Conservation (phyloP, 2,113 vertebrate genomes). For the Pogonocichla stellata region DNA sequence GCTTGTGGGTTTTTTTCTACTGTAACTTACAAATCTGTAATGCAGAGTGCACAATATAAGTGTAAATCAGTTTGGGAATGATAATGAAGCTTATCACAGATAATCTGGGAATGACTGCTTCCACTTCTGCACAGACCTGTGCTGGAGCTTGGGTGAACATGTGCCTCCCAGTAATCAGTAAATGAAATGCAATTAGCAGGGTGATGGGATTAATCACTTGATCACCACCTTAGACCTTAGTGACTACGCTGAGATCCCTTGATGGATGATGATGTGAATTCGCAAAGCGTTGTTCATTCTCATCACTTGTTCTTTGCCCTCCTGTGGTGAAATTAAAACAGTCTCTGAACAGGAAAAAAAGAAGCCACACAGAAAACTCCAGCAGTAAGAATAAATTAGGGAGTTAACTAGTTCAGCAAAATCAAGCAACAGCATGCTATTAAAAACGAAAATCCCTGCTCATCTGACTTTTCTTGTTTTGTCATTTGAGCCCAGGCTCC, state of each 20-base stretch:
- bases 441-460: not conserved
- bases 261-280: conserved; percentile 57
- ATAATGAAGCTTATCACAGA: conserved; percentile 46
- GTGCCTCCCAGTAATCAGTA: conserved; percentile 53
- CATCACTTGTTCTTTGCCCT: conserved; percentile 61
- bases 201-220: conserved; percentile 58
- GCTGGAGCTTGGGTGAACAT: not conserved
- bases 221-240: conserved; percentile 51
- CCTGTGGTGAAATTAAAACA: conserved; percentile 56
- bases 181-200: conserved; percentile 63
- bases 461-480: not conserved
- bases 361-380: not conserved
- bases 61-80: conserved; percentile 23
- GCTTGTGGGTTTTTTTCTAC: not conserved
- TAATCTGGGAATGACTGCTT: conserved; percentile 17
- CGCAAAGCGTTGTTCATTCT: conserved; percentile 12
- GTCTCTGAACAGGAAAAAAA: not conserved
- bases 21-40: not conserved
- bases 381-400: conserved; percentile 46
- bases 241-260: conserved; percentile 34
- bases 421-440: not conserved
- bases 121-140: conserved; percentile 1
- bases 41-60: not conserved
- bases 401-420: conserved; percentile 12
- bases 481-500: not conserved